Percentiles rank a stretch among this genome's conserved stretches.
Conservation (phyloP, 2,797 vertebrate species). For the Chelmon rostratus region DNA sequence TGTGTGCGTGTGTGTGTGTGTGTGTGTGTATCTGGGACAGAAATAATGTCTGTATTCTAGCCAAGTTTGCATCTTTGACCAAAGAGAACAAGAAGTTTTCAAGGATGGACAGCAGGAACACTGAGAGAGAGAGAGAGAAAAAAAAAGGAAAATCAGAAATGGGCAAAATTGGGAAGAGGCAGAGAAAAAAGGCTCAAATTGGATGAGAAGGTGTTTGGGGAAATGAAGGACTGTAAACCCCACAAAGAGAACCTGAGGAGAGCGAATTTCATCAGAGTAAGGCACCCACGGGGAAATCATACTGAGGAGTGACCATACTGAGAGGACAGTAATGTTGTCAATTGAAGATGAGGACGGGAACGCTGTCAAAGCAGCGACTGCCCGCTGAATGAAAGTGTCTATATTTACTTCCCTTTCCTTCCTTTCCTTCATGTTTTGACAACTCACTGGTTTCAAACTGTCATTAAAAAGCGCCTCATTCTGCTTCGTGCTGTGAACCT, state of each 20-base stretch:
- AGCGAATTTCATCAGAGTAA: slow-evolving; percentile 2
- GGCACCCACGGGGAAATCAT: background rate
- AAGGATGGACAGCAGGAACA: background rate
- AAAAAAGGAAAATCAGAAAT: background rate
- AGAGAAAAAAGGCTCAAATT: background rate
- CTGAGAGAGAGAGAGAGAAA: background rate
- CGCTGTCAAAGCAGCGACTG: background rate
- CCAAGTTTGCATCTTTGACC: slow-evolving; percentile 44
- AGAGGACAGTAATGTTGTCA: background rate
- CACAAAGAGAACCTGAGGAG: background rate
- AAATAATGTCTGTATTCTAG: slow-evolving; percentile 28
- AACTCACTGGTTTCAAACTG: background rate
- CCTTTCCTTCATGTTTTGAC: background rate
- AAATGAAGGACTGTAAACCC: background rate
- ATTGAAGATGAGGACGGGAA: background rate
- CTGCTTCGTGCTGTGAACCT: background rate
- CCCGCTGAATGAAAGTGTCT: background rate
- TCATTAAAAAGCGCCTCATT: background rate
- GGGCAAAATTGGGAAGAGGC: background rate
- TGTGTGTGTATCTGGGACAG: slow-evolving; percentile 26
- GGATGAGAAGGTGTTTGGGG: background rate
- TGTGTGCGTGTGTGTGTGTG: slow-evolving; percentile 18
- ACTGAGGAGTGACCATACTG: background rate
- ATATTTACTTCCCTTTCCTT: background rate
- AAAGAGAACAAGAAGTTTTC: slow-evolving; percentile 37